Conservation (phyloP, 2,797 vertebrate genomes). For the Characodon lateralis region DNA sequence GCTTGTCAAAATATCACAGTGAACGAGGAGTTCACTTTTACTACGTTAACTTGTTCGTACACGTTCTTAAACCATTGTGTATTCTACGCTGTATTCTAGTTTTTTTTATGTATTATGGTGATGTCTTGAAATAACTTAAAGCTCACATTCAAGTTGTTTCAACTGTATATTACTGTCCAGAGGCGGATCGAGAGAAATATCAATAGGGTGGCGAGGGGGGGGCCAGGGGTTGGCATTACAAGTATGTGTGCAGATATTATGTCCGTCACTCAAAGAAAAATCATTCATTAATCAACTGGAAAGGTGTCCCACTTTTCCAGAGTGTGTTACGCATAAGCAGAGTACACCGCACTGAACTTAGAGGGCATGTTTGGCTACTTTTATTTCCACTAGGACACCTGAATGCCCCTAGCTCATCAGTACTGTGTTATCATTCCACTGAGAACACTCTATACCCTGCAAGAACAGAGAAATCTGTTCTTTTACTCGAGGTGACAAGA, state of each 20-base stretch:
- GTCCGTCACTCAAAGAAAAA: too few species aligned
- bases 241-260: too few species aligned
- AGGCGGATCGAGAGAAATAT: neutral
- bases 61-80: neutral
- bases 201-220: neutral
- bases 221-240: too few species aligned
- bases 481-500: neutral
- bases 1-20: slow-evolving; percentile 36
- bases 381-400: too few species aligned
- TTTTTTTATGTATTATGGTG: neutral
- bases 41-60: neutral
- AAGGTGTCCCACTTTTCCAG: too few species aligned
- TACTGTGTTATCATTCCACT: too few species aligned
- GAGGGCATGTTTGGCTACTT: too few species aligned
- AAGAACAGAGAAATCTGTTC: neutral
- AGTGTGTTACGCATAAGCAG: too few species aligned
- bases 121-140: too few species aligned
- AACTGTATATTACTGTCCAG: neutral
- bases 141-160: neutral
- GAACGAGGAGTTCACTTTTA: slow-evolving; percentile 14
- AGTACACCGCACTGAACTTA: too few species aligned
- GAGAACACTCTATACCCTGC: neutral
- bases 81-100: neutral
- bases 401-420: too few species aligned
- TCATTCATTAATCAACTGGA: too few species aligned